Evolutionary conservation across 2,888 invertebrate genomes (phyloP).

Genomic region (Liposcelis brunnea): DNA sequence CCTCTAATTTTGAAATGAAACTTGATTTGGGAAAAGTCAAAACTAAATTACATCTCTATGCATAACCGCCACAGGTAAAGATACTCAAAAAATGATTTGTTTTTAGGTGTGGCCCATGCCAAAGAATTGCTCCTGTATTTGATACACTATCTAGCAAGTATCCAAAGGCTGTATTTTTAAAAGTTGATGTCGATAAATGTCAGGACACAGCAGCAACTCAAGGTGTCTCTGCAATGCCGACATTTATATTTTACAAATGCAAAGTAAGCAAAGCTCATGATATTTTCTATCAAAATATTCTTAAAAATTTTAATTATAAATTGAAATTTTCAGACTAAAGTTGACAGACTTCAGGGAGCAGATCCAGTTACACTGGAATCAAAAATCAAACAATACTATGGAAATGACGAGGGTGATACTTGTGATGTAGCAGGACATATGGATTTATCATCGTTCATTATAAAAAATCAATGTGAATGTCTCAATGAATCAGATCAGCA

Average conservation of each 20-base stretch:
- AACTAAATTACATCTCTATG: no score
- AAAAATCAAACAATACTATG: constrained; percentile 77
- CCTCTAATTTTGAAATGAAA: no score
- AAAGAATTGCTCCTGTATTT: constrained; percentile 81
- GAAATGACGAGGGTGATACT: constrained; percentile 35
- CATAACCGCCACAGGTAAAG: no score
- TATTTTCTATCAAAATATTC: constrained; percentile 5
- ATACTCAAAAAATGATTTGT: constrained; percentile 14
- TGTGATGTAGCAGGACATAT: constrained; percentile 64
- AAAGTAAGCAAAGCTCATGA: constrained; percentile 31
- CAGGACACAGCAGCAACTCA: constrained; percentile 73
- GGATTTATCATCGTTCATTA: constrained; percentile 73
- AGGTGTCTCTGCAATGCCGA: constrained; percentile 93
- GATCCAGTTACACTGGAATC: constrained; percentile 64
- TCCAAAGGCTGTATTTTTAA: constrained; percentile 74
- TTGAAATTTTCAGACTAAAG: constrained; percentile 50
- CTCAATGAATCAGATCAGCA: constrained; percentile 92
- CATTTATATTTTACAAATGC: constrained; percentile 88
- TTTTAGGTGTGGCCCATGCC: constrained; percentile 91
- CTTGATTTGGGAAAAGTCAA: no score
- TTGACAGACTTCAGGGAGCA: constrained; percentile 78
- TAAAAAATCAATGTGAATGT: constrained; percentile 83
- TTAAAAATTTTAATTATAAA: no score
- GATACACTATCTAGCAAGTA: constrained; percentile 77
- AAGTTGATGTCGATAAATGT: constrained; percentile 90